Conservation (phyloP, 2,888 invertebrate genomes). For the Eupithecia subumbrata region DNA sequence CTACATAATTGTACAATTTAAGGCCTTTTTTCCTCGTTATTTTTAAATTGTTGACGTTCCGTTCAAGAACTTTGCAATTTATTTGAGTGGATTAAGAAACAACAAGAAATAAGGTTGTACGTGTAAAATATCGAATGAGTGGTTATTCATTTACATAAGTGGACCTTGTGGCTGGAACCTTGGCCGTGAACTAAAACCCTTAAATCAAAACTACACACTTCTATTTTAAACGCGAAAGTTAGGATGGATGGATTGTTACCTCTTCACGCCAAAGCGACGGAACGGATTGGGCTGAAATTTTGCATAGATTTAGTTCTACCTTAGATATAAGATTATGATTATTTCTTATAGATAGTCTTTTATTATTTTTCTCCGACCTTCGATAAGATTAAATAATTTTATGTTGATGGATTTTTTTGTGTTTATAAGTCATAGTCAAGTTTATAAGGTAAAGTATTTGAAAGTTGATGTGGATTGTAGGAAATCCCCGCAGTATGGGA, state of each 20-base stretch:
- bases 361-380: background rate
- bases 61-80: slow-evolving; percentile 5
- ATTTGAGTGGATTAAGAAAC: slow-evolving; percentile 5
- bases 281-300: background rate
- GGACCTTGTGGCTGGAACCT: slow-evolving; percentile 9
- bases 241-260: background rate
- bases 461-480: background rate
- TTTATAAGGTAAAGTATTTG: background rate
- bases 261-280: background rate
- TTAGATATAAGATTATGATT: no score
- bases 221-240: background rate
- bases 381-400: background rate
- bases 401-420: background rate
- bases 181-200: background rate
- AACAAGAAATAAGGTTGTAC: background rate
- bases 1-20: slow-evolving; percentile 7
- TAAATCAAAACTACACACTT: background rate
- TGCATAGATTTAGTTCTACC: background rate
- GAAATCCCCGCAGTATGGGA: background rate
- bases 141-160: background rate
- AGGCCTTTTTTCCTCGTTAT: slow-evolving; percentile 1
- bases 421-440: background rate
- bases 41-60: slow-evolving; percentile 5
- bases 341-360: no score
- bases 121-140: slow-evolving; percentile 2